These are phyloP conservation scores for Charina bottae DNA, from an alignment of 2,113 vertebrate genomes.

Conservation along the genomic window DNA sequence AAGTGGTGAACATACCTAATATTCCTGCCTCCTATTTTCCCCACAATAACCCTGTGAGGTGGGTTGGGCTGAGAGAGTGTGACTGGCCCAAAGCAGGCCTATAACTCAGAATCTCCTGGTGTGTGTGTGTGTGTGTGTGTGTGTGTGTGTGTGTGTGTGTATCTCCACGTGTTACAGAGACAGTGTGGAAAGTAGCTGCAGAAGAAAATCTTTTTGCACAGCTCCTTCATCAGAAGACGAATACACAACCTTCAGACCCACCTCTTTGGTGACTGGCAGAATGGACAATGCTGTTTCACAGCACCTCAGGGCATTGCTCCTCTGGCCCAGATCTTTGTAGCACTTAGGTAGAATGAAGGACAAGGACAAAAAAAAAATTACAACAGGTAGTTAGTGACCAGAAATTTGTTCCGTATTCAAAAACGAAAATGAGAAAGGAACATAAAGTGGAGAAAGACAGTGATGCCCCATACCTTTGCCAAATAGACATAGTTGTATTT, in stretches of 20 bases:
- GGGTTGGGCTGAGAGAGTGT: no score
- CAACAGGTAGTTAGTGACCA: conserved; percentile 48
- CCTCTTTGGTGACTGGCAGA: conserved; percentile 84
- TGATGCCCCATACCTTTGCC: conserved; percentile 84
- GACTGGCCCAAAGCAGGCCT: no score
- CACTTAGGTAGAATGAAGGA: conserved; percentile 77
- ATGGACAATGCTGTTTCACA: conserved; percentile 83
- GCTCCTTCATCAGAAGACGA: conserved; percentile 24
- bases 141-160: no score
- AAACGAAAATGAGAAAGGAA: conserved; percentile 8
- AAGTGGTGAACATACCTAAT: no score
- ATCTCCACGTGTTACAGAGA: background rate
- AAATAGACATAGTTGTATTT: conserved; percentile 91
- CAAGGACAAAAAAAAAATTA: conserved; percentile 54
- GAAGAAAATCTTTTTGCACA: background rate
- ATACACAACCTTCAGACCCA: conserved; percentile 61
- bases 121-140: no score
- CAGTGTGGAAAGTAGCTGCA: background rate
- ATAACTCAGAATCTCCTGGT: no score
- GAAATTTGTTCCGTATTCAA: conserved; percentile 4
- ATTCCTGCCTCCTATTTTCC: no score
- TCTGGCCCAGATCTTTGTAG: conserved; percentile 86
- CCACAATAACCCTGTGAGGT: no score
- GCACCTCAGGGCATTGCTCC: conserved; percentile 77
- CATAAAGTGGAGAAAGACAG: background rate